These are phyloP conservation scores for Acheta domesticus DNA, from an alignment of 2,888 invertebrate species.

Conservation along the genomic window DNA sequence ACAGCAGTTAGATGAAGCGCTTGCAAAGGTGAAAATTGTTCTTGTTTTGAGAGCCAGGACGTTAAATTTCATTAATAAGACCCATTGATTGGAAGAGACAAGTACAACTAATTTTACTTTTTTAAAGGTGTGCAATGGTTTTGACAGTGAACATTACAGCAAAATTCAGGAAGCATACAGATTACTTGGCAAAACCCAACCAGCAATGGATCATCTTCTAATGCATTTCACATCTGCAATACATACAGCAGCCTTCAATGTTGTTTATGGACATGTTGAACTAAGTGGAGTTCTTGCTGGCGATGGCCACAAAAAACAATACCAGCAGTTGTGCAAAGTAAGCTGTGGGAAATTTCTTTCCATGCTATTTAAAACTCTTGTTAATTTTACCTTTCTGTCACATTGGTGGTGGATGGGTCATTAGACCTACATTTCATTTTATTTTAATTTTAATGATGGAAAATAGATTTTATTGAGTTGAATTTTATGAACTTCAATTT, in stretches of 20 bases:
- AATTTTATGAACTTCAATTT: too few relatives aligned
- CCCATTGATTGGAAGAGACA: background rate
- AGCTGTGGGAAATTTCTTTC: background rate
- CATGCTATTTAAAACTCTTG: too few relatives aligned
- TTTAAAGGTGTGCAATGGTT: conserved; percentile 60
- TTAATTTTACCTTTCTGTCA: too few relatives aligned
- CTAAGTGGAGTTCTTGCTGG: conserved; percentile 3
- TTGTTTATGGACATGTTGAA: conserved; percentile 54
- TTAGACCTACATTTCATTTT: too few relatives aligned
- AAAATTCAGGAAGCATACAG: conserved; percentile 85
- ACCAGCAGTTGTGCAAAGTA: conserved; percentile 19
- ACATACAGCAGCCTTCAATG: conserved; percentile 69
- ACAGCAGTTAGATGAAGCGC: conserved; percentile 81
- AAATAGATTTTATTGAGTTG: too few relatives aligned
- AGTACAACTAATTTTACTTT: conserved; percentile 12
- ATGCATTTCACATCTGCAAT: conserved; percentile 94
- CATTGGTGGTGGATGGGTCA: too few relatives aligned
- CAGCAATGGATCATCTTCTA: conserved; percentile 90
- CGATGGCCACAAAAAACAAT: background rate
- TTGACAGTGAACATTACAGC: conserved; percentile 73
- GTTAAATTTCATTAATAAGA: background rate
- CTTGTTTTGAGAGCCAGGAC: conserved; percentile 35
- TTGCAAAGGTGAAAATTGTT: conserved; percentile 61
- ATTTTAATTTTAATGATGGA: too few relatives aligned
- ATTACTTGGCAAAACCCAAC: conserved; percentile 84